These are phyloP conservation scores for Bradynema listronoti DNA, from an alignment of 1,140 invertebrate species.

Conservation along the genomic window DNA sequence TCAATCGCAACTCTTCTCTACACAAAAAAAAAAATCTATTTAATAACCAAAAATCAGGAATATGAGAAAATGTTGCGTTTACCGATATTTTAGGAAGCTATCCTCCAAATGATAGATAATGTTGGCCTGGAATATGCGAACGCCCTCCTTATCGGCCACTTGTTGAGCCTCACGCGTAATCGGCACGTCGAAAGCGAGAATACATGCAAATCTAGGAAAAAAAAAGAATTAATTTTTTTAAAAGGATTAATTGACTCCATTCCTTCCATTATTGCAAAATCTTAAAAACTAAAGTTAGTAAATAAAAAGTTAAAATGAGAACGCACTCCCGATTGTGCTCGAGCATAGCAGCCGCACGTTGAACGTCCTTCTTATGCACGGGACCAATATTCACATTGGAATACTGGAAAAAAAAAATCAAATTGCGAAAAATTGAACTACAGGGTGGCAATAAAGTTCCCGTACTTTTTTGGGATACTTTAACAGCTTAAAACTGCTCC, in stretches of 20 bases:
- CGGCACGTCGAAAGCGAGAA: conserved; percentile 98
- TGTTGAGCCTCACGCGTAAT: conserved; percentile 95
- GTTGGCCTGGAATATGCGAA: conserved; percentile 96
- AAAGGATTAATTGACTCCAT: no score
- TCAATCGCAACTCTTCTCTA: conserved; percentile 80
- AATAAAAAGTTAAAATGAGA: conserved; percentile 56
- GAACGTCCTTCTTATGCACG: conserved; percentile 97
- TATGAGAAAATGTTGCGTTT: conserved; percentile 4
- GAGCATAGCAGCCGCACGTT: conserved; percentile 97
- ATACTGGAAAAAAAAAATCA: conserved; percentile 69
- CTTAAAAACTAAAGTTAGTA: no score
- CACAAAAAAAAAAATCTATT: conserved; percentile 8
- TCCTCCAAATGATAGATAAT: conserved; percentile 99
- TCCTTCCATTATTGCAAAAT: no score
- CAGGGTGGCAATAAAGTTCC: no score
- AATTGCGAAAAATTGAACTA: not conserved
- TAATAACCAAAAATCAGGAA: conserved; percentile 5
- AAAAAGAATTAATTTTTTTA: not conserved
- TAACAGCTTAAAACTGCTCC: no score
- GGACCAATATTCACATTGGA: conserved; percentile 96
- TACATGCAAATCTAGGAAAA: conserved; percentile 71
- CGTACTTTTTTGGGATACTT: no score
- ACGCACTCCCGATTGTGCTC: conserved; percentile 90
- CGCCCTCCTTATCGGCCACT: conserved; percentile 82
- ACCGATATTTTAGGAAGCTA: conserved; percentile 79